Evolutionary conservation across 2,113 vertebrate species (phyloP), one percentile per base, ranked within the genome.

Genomic region (Eudyptes chrysolophus): DNA sequence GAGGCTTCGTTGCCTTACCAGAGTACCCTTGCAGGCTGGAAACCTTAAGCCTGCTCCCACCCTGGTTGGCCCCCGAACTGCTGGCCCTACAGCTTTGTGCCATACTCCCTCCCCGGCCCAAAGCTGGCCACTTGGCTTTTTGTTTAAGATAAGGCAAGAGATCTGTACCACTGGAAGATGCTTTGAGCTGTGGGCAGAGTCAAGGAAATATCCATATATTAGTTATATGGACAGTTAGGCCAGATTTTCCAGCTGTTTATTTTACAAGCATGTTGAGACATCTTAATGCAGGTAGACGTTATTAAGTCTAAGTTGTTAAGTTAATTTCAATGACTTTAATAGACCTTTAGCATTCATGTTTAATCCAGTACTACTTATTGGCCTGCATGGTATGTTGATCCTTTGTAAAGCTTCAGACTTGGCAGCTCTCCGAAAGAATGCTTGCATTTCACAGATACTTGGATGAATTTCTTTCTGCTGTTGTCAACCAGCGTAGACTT

Each of bases 161-260:
- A 44, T 55, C 18, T 78, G 36, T 84, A 57, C 22, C 13, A 30
- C 26, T 34, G 29, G 25, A 76, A 85, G 54, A 38, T 62, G 17
- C 49, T 87, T 92, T 51, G 48, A n/a, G n/a, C 78, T 92, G 29
- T 30, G 27, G 49, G 19, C 38, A 72, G 51, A 40, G 48, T 71
- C 57, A 71, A 68, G 52, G 44, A 92, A 79, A 57, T 84, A 79
- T 16, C 40, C 21, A 21, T 81, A 2, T 66, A 22, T 88, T 90
- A 86, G 10, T 80, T 90, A 44, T 5, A 71, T 60, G n/a, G 68
- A 57, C 74, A 78, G 79, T 89, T 74, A 81, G 30, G 36, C 76
- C 76, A 78, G 38, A 78, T 92, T 96, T 96, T 95, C 77, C 80
- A 92, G 69, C 57, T 91, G 46, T 84, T 95, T 90, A 48, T 92